Conservation (phyloP, 2,888 invertebrate species). For the Alloscopus bannaensis region DNA sequence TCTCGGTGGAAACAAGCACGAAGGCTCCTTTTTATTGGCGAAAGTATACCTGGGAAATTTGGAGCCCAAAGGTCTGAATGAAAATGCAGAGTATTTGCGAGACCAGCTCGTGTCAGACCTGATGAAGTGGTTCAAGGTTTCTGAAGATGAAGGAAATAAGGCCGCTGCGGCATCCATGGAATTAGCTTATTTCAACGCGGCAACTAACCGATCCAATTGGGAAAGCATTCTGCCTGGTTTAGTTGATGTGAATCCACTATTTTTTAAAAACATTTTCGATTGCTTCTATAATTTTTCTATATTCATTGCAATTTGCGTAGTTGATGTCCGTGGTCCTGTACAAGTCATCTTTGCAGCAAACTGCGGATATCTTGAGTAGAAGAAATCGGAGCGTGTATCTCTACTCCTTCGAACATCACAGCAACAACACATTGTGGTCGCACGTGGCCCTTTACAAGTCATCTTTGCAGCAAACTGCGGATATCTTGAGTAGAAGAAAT, state of each 20-base stretch:
- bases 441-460: too few species aligned
- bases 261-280: neutral
- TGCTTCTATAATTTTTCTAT: neutral
- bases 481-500: slow-evolving; percentile 14
- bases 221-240: slow-evolving; percentile 63
- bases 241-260: slow-evolving; percentile 41
- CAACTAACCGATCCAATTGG: slow-evolving; percentile 53
- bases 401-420: slow-evolving; percentile 26
- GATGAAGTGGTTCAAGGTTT: slow-evolving; percentile 31
- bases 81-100: slow-evolving; percentile 55
- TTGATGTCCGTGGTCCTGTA: slow-evolving; percentile 16
- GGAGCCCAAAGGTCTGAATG: slow-evolving; percentile 27
- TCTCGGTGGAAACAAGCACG: slow-evolving; percentile 62
- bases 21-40: slow-evolving; percentile 51
- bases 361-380: slow-evolving; percentile 23
- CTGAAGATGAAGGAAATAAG: slow-evolving; percentile 30
- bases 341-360: slow-evolving; percentile 24
- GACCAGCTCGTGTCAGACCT: slow-evolving; percentile 54
- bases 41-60: slow-evolving; percentile 34
- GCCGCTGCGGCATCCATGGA: slow-evolving; percentile 50
- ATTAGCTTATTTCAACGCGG: slow-evolving; percentile 53
- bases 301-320: slow-evolving; percentile 12
- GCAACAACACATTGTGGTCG: slow-evolving; percentile 31
- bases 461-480: slow-evolving; percentile 27
- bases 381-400: slow-evolving; percentile 23